These are phyloP conservation scores for Aldrovandia affinis DNA, from an alignment of 2,797 vertebrate genomes.

Conservation along the genomic window DNA sequence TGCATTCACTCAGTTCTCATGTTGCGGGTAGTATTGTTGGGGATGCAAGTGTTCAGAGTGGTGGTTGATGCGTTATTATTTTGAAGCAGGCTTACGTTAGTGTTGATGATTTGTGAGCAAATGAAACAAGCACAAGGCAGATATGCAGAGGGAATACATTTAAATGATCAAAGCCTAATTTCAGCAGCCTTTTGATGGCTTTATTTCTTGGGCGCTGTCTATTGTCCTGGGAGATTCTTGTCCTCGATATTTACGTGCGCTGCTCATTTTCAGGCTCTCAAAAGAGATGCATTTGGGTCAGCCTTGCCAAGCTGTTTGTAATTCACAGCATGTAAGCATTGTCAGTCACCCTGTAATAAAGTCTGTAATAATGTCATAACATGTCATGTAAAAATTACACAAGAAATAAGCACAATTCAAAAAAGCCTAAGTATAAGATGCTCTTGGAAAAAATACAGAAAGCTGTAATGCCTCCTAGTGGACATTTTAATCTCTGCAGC, in stretches of 20 bases:
- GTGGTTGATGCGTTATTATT: background rate
- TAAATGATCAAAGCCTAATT: background rate
- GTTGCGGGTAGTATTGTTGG: background rate
- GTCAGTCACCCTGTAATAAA: background rate
- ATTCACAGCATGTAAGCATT: background rate
- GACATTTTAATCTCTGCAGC: background rate
- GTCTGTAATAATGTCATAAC: background rate
- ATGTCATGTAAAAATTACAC: background rate
- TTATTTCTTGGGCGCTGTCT: background rate
- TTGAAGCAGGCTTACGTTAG: background rate
- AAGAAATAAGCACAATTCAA: background rate
- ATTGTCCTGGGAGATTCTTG: background rate
- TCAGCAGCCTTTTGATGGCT: background rate
- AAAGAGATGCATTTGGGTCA: conserved; percentile 3
- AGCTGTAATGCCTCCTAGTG: background rate
- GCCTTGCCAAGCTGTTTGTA: background rate
- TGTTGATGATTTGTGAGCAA: background rate
- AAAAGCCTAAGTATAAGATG: background rate
- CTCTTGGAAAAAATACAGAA: background rate
- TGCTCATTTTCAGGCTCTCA: background rate
- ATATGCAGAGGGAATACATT: background rate
- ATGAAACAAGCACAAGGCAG: background rate
- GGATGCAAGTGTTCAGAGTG: no score
- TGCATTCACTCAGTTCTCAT: background rate
- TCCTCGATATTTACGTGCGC: background rate